Evolutionary conservation across 2,113 vertebrate genomes (phyloP).

Genomic region (Origma solitaria): DNA sequence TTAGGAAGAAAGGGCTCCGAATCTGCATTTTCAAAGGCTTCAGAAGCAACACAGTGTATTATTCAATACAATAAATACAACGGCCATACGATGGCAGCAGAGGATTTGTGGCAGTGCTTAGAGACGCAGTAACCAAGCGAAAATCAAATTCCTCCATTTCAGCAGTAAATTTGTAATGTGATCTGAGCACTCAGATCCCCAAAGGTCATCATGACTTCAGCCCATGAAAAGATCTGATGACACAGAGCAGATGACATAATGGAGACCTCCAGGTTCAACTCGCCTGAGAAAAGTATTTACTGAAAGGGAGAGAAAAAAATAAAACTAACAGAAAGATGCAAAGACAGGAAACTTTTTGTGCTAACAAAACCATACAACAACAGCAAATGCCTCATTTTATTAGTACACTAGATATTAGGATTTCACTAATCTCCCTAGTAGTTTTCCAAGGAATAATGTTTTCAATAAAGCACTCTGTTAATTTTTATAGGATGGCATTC

Average conservation of each 20-base stretch:
- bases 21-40: not conserved
- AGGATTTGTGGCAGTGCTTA: not conserved
- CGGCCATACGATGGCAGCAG: conserved; percentile 18
- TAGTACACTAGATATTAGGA: not conserved
- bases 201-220: not conserved
- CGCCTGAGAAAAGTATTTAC: not conserved
- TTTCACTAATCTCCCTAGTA: not conserved
- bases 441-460: not conserved
- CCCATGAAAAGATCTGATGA: not conserved
- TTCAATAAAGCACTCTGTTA: not conserved
- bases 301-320: not conserved
- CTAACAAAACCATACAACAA: not conserved
- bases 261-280: not conserved
- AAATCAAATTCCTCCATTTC: not conserved
- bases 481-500: not conserved
- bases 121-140: not conserved
- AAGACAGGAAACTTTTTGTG: not conserved
- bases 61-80: not conserved
- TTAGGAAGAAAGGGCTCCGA: not conserved
- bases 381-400: not conserved
- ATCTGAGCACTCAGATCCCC: not conserved
- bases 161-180: not conserved
- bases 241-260: not conserved
- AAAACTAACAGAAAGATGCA: not conserved
- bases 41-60: fast-evolving